Evolutionary conservation across 2,113 vertebrate species (phyloP).

Genomic region (Arvicanthis niloticus): DNA sequence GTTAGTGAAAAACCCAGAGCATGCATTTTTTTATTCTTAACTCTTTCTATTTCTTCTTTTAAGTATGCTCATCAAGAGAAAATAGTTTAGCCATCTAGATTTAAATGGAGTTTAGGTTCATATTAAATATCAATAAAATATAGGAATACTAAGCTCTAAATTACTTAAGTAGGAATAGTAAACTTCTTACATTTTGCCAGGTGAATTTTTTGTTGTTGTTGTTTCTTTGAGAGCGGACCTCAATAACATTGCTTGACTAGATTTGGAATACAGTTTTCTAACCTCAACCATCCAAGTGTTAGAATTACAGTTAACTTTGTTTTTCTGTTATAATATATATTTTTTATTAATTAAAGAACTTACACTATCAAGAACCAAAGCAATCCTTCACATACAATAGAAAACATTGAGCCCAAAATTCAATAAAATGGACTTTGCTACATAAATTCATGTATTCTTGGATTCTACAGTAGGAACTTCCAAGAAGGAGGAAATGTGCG

Average conservation of each 20-base stretch:
- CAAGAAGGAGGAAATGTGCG: neutral
- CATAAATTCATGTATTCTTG: neutral
- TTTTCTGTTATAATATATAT: neutral
- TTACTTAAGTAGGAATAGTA: neutral
- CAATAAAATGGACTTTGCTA: neutral
- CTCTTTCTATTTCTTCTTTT: neutral
- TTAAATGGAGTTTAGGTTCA: neutral
- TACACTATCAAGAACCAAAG: neutral
- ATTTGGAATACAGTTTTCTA: too few species aligned
- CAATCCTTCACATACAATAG: neutral
- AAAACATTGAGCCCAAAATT: neutral
- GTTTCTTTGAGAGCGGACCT: neutral
- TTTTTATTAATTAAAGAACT: neutral
- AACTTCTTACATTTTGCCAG: neutral
- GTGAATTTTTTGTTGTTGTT: neutral
- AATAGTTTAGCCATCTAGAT: neutral
- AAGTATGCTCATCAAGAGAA: neutral
- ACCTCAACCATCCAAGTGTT: too few species aligned
- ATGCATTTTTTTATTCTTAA: neutral
- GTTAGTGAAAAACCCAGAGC: neutral
- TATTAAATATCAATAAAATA: neutral
- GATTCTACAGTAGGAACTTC: neutral
- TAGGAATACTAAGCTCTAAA: neutral
- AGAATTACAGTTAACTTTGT: neutral
- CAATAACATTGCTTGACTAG: neutral